Evolutionary conservation across 2,888 invertebrate species (phyloP).

Genomic region (Orchestes rusci): DNA sequence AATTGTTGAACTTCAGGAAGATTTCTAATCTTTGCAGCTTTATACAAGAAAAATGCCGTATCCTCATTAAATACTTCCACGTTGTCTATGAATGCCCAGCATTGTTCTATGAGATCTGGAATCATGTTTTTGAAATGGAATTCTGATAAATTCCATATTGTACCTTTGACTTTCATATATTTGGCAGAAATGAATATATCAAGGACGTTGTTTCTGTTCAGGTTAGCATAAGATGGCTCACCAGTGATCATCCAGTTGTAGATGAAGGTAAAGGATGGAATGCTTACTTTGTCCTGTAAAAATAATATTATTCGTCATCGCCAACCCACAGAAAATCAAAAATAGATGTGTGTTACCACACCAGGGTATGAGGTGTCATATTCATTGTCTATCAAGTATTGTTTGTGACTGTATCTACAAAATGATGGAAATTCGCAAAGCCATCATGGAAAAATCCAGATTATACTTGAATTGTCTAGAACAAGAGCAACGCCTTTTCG

Average conservation of each 20-base stretch:
- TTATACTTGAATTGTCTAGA: no score
- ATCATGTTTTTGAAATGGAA: no score
- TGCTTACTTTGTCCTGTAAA: constrained; percentile 42
- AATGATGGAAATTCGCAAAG: no score
- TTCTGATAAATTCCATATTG: no score
- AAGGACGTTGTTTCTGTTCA: constrained; percentile 63
- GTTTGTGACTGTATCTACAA: no score
- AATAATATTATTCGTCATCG: no score
- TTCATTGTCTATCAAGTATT: no score
- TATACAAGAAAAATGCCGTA: constrained; percentile 60
- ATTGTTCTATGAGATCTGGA: constrained; percentile 68
- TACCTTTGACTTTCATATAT: constrained; percentile 62
- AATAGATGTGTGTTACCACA: no score
- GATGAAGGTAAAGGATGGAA: constrained; percentile 59
- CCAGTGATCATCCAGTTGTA: constrained; percentile 78
- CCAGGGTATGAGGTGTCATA: no score
- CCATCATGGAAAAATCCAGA: no score
- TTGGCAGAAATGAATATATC: constrained; percentile 67
- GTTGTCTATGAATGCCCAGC: constrained; percentile 69
- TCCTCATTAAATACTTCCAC: constrained; percentile 64
- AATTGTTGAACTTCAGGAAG: constrained; percentile 59
- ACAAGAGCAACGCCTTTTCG: no score
- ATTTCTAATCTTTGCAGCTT: constrained; percentile 47
- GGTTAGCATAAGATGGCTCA: constrained; percentile 55
- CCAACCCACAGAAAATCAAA: no score